Conservation (phyloP, 1,140 invertebrate genomes). For the Drosophila repletoides region DNA sequence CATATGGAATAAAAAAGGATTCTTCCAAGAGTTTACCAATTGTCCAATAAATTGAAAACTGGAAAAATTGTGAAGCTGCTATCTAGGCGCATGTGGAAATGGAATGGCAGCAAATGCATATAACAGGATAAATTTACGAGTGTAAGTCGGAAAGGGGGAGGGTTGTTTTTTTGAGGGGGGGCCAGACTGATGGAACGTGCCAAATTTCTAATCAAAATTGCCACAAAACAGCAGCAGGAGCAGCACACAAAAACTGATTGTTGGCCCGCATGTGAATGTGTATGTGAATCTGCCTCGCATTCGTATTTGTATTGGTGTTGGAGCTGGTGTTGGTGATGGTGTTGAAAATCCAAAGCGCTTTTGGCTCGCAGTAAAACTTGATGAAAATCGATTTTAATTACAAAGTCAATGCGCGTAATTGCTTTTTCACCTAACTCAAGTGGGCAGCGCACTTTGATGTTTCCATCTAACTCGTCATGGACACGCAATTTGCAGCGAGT, state of each 20-base stretch:
- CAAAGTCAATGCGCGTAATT: conserved; percentile 79
- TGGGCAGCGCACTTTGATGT: conserved; percentile 57
- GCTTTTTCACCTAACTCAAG: conserved; percentile 76
- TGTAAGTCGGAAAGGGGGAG: background rate
- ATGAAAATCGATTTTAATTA: conserved; percentile 80
- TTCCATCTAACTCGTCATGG: conserved; percentile 32
- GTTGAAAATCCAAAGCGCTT: conserved; percentile 59
- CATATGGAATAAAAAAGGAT: too few species aligned
- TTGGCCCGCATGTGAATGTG: conserved; percentile 20
- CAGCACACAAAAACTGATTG: conserved; percentile 66
- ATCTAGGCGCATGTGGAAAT: too few species aligned
- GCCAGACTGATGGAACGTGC: conserved; percentile 33
- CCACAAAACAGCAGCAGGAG: conserved; percentile 56
- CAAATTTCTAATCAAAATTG: conserved; percentile 75
- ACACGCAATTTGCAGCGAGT: conserved; percentile 26
- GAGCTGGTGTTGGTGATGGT: background rate
- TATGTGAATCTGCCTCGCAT: conserved; percentile 4
- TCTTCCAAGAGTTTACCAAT: too few species aligned
- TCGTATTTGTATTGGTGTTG: conserved; percentile 28
- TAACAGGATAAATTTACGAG: conserved; percentile 46
- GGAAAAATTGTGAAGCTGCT: too few species aligned
- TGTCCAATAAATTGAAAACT: too few species aligned
- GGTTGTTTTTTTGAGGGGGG: background rate
- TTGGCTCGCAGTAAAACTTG: conserved; percentile 64
- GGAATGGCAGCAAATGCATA: conserved; percentile 1